These are phyloP conservation scores for Gymnocypris eckloni DNA, from an alignment of 2,797 vertebrate species.

Conservation along the genomic window DNA sequence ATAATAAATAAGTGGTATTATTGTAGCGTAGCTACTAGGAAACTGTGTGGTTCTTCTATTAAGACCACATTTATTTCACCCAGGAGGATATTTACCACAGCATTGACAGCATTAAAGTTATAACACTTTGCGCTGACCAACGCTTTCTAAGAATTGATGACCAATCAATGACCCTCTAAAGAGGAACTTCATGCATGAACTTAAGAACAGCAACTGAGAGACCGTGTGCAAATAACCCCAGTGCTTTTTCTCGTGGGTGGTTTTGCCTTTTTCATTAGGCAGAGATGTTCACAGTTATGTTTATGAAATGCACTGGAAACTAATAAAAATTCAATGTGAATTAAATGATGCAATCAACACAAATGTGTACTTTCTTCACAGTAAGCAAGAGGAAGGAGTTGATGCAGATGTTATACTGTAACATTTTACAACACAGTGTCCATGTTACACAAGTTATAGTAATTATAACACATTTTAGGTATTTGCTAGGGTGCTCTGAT, in stretches of 20 bases:
- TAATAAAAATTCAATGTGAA: conserved; percentile 16
- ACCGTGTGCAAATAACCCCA: conserved; percentile 12
- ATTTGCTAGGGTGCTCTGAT: neutral
- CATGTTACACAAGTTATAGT: neutral
- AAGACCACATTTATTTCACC: conserved; percentile 34
- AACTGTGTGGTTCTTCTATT: conserved; percentile 15
- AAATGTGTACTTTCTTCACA: conserved; percentile 20
- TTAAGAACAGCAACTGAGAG: conserved; percentile 14
- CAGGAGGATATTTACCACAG: conserved; percentile 37
- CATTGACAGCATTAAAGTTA: conserved; percentile 19
- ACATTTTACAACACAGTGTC: neutral
- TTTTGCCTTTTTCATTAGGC: conserved; percentile 18
- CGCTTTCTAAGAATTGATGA: conserved; percentile 22
- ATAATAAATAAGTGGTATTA: neutral
- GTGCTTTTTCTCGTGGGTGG: neutral
- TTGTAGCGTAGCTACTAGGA: neutral
- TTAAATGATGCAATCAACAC: conserved; percentile 20
- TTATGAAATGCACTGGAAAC: neutral
- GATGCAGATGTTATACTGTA: neutral
- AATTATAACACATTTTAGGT: neutral
- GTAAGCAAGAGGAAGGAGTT: neutral
- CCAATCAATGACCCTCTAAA: conserved; percentile 42
- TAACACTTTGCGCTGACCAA: conserved; percentile 29
- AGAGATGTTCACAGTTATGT: neutral
- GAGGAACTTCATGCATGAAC: conserved; percentile 39